Evolutionary conservation across 2,888 invertebrate genomes (phyloP), one percentile per base, ranked within the genome.

Genomic region (Cephus runcator): DNA sequence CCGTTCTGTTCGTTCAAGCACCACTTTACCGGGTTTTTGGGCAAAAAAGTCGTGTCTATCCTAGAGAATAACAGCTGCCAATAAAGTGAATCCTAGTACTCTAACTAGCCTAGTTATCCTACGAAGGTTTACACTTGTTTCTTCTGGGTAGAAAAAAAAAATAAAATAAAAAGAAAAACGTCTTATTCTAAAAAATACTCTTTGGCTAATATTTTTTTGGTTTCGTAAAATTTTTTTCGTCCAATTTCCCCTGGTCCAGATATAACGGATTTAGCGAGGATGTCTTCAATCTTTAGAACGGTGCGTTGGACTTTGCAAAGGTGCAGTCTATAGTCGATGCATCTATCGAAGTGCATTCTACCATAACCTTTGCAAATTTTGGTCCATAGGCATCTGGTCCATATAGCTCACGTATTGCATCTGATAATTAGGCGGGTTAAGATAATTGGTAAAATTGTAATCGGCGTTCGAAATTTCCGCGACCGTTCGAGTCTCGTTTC

Each of bases 371-470:
- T 90, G 89, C 34, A 91, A 80, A 79, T 88, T 90, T 78, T 90
- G 90, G 31, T 91, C 91, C 75, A 87, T 82, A 0, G 88, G 84
- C 40, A 87, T 80, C 69, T 89, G 88, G 3, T 91, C 91, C 82
- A 88, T 85, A 73, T 90, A 91, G 81, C 91, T 91, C 3, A 88
- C 87, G 69, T 91, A 91, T 34, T 88, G 88, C 87, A 90, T 88
- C 76, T 88, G 91, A 76, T 91, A 91, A 81, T 86, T 87, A 0
- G 88, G 73, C 4, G 89, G 82, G 31, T 84, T 87, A 33, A 87
- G 76, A 73, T 91, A 91, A 82, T 88, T 90, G 0, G 87, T 68
- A 77, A 85, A 90, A 4, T 84, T 86, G 56, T 88, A 91, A 36
- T 91, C 91, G 36, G 82, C 81, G 73, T 80, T 84, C 0, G 88